A percentile compares a stretch with the other conserved stretches of the same genome.
Evolutionary conservation across 2,888 invertebrate species (phyloP).

Genomic region (Steinernema hermaphroditum): DNA sequence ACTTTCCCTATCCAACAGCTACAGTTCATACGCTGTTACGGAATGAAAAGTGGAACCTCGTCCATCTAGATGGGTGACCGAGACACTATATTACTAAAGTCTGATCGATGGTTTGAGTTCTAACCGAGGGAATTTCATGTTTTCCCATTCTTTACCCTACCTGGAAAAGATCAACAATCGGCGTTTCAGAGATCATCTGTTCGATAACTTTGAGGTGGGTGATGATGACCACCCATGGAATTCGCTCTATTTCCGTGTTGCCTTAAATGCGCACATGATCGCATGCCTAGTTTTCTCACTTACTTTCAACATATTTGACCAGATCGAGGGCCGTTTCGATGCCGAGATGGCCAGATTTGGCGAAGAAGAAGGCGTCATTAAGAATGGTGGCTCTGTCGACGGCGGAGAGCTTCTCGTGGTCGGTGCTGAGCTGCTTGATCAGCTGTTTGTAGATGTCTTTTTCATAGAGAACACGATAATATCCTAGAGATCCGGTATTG

Average conservation of each 20-base stretch:
- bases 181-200: constrained; percentile 47
- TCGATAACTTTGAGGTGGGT: constrained; percentile 51
- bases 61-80: too few relatives aligned
- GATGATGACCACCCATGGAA: constrained; percentile 53
- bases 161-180: constrained; percentile 40
- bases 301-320: constrained; percentile 51
- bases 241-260: constrained; percentile 49
- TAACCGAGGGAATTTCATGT: too few relatives aligned
- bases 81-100: too few relatives aligned
- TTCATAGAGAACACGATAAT: constrained; percentile 54
- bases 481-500: constrained; percentile 54
- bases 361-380: constrained; percentile 54
- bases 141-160: too few relatives aligned
- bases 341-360: constrained; percentile 47
- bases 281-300: constrained; percentile 7
- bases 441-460: constrained; percentile 44
- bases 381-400: constrained; percentile 54
- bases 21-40: too few relatives aligned
- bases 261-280: constrained; percentile 16
- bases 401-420: constrained; percentile 47
- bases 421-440: constrained; percentile 40
- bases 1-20: too few relatives aligned
- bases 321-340: constrained; percentile 51
- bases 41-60: too few relatives aligned
- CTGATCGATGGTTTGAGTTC: too few relatives aligned